Conservation (phyloP, 2,888 invertebrate species). For the Epirrhoe tristata region DNA sequence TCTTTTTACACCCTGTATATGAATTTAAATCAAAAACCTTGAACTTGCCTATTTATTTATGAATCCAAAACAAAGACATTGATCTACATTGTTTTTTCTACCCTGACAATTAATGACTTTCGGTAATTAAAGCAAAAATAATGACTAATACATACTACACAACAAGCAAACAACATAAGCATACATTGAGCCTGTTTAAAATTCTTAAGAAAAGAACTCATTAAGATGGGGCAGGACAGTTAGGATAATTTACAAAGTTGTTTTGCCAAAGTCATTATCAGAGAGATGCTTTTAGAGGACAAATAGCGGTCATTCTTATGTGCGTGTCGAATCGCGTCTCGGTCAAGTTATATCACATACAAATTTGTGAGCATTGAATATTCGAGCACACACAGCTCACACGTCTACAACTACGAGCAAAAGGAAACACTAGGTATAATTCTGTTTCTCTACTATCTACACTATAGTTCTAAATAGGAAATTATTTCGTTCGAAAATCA, state of each 20-base stretch:
- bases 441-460: background rate
- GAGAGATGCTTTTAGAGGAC: slow-evolving; percentile 48
- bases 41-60: slow-evolving; percentile 18
- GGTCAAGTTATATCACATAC: slow-evolving; percentile 14
- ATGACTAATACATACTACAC: background rate
- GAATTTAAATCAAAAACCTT: slow-evolving; percentile 4
- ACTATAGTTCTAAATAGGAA: slow-evolving; percentile 17
- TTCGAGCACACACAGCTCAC: slow-evolving; percentile 20
- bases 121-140: background rate
- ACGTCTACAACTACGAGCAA: slow-evolving; percentile 1
- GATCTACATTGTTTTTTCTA: slow-evolving; percentile 8
- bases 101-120: slow-evolving; percentile 10
- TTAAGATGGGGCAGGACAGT: slow-evolving; percentile 30
- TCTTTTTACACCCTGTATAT: too few relatives aligned
- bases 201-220: slow-evolving; percentile 3
- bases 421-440: background rate
- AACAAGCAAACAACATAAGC: background rate
- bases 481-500: background rate
- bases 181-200: slow-evolving; percentile 6
- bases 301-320: slow-evolving; percentile 51
- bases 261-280: slow-evolving; percentile 37
- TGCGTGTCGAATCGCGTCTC: slow-evolving; percentile 32
- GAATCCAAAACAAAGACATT: slow-evolving; percentile 8
- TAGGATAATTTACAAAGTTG: slow-evolving; percentile 45
- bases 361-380: slow-evolving; percentile 23